Base-by-base conservation (phyloP, 2,113 vertebrate genomes). In the Leucoraja erinaceus region DNA sequence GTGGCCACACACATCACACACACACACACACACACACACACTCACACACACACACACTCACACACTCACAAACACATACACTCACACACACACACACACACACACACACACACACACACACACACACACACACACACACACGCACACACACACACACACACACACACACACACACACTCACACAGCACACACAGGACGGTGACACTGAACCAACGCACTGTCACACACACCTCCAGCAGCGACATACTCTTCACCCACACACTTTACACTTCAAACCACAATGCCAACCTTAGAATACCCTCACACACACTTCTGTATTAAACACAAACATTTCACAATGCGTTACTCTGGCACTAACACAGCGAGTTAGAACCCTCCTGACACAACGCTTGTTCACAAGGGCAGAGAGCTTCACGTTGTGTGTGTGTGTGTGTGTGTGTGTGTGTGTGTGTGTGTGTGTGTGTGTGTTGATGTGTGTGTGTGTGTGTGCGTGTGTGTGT, bases 241-340 rank as follows among this genome's bases (percentile, higher is more conserved):
- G 31, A 63, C 25, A 31, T 16, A n/a, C 20, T 63, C 59, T 63
- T n/a, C 0, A n/a, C 6, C 83, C n/a, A n/a, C n/a, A n/a, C n/a
- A n/a, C n/a, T n/a, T n/a, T n/a, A n/a, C n/a, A n/a, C n/a, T n/a
- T n/a, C n/a, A n/a, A n/a, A n/a, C n/a, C n/a, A n/a, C n/a, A n/a
- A 88, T 88, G 83, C 83, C 83, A 88, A 88, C 83, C 59, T 66
- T 88, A 88, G 63, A 88, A 88, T 88, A 88, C n/a, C n/a, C n/a
- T n/a, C n/a, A n/a, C n/a, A n/a, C n/a, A n/a, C n/a, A n/a, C 56
- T 63, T 31, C 61, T 2, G 63, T 31, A 63, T 88, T 88, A 88
- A 88, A 88, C 59, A 31, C 59, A 63, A 59, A 88, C 83, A 88
- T 88, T 88, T 88, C n/a, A n/a, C 59, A 63, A 63, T 88, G 83